These are phyloP conservation scores for Philaethria dido DNA, from an alignment of 2,888 invertebrate species.

Conservation along the genomic window DNA sequence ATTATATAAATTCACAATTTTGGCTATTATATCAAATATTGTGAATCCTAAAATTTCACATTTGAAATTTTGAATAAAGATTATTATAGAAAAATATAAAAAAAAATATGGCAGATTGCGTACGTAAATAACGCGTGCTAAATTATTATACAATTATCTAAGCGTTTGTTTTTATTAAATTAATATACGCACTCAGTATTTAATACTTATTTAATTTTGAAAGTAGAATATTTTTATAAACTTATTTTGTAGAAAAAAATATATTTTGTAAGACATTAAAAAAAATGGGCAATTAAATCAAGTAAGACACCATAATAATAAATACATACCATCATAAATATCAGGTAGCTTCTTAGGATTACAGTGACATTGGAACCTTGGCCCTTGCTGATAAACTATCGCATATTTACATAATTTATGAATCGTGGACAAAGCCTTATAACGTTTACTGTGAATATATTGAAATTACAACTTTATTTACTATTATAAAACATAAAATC, in stretches of 20 bases:
- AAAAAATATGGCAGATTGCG: neutral
- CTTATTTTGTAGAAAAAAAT: too few relatives aligned
- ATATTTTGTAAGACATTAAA: too few relatives aligned
- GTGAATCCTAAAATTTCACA: neutral
- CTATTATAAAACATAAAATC: too few relatives aligned
- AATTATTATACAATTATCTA: neutral
- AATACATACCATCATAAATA: neutral
- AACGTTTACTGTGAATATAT: neutral
- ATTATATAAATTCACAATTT: constrained; percentile 12
- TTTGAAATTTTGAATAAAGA: neutral
- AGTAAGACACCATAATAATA: neutral
- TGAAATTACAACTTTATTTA: too few relatives aligned
- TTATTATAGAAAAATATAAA: neutral
- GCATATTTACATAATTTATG: constrained; percentile 7
- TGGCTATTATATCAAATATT: neutral
- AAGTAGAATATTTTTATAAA: too few relatives aligned
- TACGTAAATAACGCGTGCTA: neutral
- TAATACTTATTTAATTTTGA: too few relatives aligned
- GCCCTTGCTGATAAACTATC: constrained; percentile 18
- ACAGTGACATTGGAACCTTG: constrained; percentile 10
- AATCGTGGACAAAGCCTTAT: constrained; percentile 7
- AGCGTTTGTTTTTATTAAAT: too few relatives aligned
- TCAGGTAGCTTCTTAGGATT: constrained; percentile 1
- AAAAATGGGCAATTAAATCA: neutral
- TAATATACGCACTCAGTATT: too few relatives aligned